Evolutionary conservation across 1,140 invertebrate genomes (phyloP).

Genomic region (Drosophila trapezifrons): DNA sequence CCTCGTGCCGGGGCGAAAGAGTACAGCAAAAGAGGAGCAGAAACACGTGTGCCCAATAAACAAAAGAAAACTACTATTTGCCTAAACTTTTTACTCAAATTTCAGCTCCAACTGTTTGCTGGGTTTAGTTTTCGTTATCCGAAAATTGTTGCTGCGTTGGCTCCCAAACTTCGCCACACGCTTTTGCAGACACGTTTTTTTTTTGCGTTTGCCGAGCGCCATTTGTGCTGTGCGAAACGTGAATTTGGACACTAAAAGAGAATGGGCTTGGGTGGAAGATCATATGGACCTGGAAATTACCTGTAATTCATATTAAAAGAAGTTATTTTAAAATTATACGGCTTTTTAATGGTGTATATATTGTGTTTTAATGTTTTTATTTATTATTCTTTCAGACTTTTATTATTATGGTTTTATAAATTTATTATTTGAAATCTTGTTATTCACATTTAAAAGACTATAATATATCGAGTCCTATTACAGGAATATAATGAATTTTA

Average conservation of each 20-base stretch:
- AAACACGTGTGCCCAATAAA: slow-evolving; percentile 33
- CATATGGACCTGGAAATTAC: background rate
- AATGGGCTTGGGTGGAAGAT: background rate
- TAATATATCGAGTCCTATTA: background rate
- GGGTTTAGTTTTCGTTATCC: slow-evolving; percentile 24
- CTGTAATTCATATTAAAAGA: slow-evolving; percentile 5
- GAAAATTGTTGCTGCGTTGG: slow-evolving; percentile 28
- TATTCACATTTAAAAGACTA: background rate
- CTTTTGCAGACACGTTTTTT: slow-evolving; percentile 48
- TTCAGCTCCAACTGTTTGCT: slow-evolving; percentile 8
- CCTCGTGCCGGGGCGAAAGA: slow-evolving; percentile 12
- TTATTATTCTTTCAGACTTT: background rate
- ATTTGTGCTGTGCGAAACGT: slow-evolving; percentile 31
- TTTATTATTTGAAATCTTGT: background rate
- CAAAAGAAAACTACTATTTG: slow-evolving; percentile 1
- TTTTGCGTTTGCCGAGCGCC: slow-evolving; percentile 8
- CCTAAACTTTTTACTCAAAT: background rate
- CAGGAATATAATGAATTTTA: background rate
- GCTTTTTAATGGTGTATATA: too few relatives aligned
- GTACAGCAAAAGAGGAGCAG: slow-evolving; percentile 10
- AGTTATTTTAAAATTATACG: too few relatives aligned
- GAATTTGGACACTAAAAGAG: slow-evolving; percentile 31
- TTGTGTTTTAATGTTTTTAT: too few relatives aligned
- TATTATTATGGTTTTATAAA: background rate
- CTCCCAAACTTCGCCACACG: slow-evolving; percentile 26